These are phyloP conservation scores for Neogobius melanostomus DNA, from an alignment of 2,113 vertebrate species.

Conservation along the genomic window DNA sequence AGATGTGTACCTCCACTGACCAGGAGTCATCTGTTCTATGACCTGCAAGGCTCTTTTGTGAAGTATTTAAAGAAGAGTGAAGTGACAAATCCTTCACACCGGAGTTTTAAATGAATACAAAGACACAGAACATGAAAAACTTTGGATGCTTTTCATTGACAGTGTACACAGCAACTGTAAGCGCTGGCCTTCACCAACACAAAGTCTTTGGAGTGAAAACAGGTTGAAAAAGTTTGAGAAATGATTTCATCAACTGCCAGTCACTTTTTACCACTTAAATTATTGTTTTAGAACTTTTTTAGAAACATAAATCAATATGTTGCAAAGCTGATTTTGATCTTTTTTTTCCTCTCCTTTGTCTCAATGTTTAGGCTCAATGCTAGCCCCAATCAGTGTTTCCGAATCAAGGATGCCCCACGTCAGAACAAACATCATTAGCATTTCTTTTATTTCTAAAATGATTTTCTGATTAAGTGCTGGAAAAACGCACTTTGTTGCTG, in stretches of 20 bases:
- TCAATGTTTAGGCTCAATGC: not conserved
- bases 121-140: conserved; percentile 5
- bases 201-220: conserved; percentile 19
- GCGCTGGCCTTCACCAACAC: conserved; percentile 23
- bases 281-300: not conserved
- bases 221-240: conserved; percentile 24
- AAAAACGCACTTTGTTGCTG: conserved; percentile 35
- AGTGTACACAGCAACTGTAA: conserved; percentile 1
- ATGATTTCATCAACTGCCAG: conserved; percentile 7
- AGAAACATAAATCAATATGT: conserved; percentile 3
- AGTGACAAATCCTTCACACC: not conserved
- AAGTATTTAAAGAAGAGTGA: not conserved
- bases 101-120: not conserved
- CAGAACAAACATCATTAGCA: conserved; percentile 56
- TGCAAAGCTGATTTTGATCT: conserved; percentile 14
- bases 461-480: conserved; percentile 59
- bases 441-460: conserved; percentile 50
- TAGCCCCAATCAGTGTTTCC: conserved; percentile 2
- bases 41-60: conserved; percentile 4
- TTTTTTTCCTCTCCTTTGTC: not conserved
- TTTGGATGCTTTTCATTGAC: conserved; percentile 17
- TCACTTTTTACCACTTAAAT: conserved; percentile 7
- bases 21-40: conserved; percentile 26
- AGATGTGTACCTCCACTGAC: conserved; percentile 6
- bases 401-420: conserved; percentile 24